Conservation (phyloP, 1,140 invertebrate genomes). For the Aculops lycopersici region DNA sequence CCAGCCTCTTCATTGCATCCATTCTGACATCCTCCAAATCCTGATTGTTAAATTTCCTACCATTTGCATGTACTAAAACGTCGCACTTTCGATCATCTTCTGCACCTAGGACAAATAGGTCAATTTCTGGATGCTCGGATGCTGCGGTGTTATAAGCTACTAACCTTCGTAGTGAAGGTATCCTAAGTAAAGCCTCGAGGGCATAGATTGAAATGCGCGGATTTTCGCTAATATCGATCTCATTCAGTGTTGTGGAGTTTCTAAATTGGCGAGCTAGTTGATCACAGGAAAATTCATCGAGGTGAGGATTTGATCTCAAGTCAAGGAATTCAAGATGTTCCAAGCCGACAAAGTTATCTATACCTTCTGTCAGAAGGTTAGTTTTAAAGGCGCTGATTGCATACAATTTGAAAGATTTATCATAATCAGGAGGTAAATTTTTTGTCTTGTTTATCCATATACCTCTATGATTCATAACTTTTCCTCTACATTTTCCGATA, state of each 20-base stretch:
- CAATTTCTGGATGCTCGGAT: constrained; percentile 4
- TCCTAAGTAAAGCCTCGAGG: constrained; percentile 4
- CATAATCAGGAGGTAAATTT: too few relatives aligned
- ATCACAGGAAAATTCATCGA: constrained; percentile 8
- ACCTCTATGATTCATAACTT: too few relatives aligned
- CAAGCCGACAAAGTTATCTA: constrained; percentile 7
- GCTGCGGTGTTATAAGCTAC: constrained; percentile 5
- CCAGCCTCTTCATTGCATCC: too few relatives aligned
- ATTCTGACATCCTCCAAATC: too few relatives aligned
- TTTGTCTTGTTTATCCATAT: too few relatives aligned
- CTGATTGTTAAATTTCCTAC: too few relatives aligned
- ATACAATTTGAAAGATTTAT: not conserved
- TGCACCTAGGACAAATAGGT: constrained; percentile 4
- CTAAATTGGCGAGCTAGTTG: constrained; percentile 5
- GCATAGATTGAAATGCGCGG: constrained; percentile 1
- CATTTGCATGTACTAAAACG: too few relatives aligned
- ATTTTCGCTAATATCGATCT: constrained; percentile 4
- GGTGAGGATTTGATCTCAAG: constrained; percentile 1
- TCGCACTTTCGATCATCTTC: constrained; percentile 2
- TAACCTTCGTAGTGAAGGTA: constrained; percentile 5
- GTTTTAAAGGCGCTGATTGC: not conserved
- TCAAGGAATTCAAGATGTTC: constrained; percentile 5
- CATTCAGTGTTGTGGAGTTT: constrained; percentile 3
- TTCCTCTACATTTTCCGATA: too few relatives aligned
- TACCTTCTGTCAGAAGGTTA: constrained; percentile 4